Evolutionary conservation across 2,888 invertebrate species (phyloP).

Genomic region (Scelioninae gen. 1): DNA sequence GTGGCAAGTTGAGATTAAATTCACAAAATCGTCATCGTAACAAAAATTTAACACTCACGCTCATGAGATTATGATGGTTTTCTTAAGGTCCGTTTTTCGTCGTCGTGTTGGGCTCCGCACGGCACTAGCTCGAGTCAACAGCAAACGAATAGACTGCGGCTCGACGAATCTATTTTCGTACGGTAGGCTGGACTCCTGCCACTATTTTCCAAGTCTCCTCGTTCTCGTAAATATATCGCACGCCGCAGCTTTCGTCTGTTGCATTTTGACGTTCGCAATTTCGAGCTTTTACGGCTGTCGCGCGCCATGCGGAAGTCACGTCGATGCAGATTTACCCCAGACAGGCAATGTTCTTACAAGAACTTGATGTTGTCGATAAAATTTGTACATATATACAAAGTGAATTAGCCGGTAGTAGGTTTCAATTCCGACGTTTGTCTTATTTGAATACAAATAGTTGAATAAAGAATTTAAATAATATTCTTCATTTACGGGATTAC

Average conservation of each 20-base stretch:
- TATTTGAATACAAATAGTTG: too few species aligned
- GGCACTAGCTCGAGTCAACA: constrained; percentile 74
- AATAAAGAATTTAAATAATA: too few species aligned
- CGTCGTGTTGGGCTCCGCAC: constrained; percentile 76
- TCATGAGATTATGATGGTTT: constrained; percentile 78
- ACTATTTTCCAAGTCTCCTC: constrained; percentile 81
- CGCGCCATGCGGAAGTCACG: constrained; percentile 68
- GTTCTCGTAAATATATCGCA: constrained; percentile 82
- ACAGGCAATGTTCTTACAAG: constrained; percentile 12
- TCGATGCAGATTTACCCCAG: constrained; percentile 27
- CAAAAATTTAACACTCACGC: constrained; percentile 77
- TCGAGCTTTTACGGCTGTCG: constrained; percentile 66
- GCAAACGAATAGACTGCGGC: constrained; percentile 70
- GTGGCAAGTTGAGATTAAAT: too few species aligned
- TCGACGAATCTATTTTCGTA: constrained; percentile 78
- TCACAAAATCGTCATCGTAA: too few species aligned
- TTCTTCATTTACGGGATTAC: too few species aligned
- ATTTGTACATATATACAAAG: background rate
- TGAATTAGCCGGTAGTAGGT: background rate
- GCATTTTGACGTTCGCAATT: constrained; percentile 70
- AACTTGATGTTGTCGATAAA: constrained; percentile 2
- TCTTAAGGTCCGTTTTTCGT: constrained; percentile 75
- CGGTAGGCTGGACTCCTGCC: constrained; percentile 82
- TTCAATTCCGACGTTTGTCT: too few species aligned
- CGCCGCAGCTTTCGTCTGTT: constrained; percentile 70